phyloP scores from a whole-genome alignment of 1,140 invertebrate genomes.

The Drosophila nigromelanica region DNA sequence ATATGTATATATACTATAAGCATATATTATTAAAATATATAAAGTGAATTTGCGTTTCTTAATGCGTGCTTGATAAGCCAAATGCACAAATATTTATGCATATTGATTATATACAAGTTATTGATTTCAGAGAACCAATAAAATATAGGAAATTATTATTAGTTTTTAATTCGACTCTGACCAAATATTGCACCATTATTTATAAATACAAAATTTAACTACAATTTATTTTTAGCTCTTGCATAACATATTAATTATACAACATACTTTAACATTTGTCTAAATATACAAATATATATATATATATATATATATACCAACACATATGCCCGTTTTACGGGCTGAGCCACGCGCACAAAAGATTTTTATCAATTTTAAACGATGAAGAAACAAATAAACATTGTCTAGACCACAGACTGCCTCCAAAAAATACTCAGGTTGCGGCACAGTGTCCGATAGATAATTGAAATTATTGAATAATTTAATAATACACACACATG shows the following conservation, averaged over 20 bases:
- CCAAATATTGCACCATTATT: neutral
- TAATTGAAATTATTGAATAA: conserved; percentile 46
- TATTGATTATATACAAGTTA: neutral
- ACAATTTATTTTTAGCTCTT: conserved; percentile 29
- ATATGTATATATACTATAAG: conserved; percentile 1
- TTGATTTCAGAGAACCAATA: neutral
- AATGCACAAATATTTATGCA: conserved; percentile 13
- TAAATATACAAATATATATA: neutral
- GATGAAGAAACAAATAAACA: conserved; percentile 34
- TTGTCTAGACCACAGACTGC: conserved; percentile 43
- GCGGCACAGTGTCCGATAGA: conserved; percentile 31
- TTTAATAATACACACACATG: conserved; percentile 15
- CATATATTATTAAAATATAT: conserved; percentile 16
- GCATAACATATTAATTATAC: conserved; percentile 19
- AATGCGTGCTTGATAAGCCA: conserved; percentile 26
- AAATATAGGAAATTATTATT: neutral
- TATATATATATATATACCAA: neutral
- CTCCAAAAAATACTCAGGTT: conserved; percentile 28
- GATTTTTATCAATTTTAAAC: conserved; percentile 40
- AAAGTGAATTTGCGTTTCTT: conserved; percentile 6
- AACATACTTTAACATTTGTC: neutral
- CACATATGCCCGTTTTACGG: too few relatives aligned
- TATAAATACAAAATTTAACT: neutral
- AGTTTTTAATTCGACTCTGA: neutral
- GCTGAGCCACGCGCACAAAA: conserved; percentile 25